A percentile compares a stretch with the other conserved stretches of the same genome.
Evolutionary conservation across 2,888 invertebrate genomes (phyloP).

Genomic region (Temnothorax unifasciatus): DNA sequence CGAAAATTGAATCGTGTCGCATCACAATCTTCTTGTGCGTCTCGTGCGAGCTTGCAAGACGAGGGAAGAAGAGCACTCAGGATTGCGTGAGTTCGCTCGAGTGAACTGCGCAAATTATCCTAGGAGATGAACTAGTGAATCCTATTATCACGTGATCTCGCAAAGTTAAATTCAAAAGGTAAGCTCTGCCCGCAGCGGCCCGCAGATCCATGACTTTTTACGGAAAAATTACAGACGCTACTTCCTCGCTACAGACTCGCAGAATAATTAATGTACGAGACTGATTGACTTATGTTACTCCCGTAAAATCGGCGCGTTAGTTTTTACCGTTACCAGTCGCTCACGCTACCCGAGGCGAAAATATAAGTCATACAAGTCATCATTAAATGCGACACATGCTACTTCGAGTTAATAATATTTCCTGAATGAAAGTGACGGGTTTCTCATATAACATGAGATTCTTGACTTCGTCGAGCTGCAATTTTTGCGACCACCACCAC

Average conservation of each 20-base stretch:
- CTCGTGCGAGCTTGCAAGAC: neutral
- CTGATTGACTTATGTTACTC: neutral
- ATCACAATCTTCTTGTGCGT: neutral
- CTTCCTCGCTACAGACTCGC: neutral
- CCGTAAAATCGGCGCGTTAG: neutral
- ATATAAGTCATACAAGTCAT: too few species aligned
- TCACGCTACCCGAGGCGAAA: neutral
- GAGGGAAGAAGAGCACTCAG: neutral
- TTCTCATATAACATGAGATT: neutral
- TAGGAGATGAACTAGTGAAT: slow-evolving; percentile 39
- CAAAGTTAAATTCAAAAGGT: slow-evolving; percentile 24
- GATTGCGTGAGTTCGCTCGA: neutral
- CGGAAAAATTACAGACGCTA: neutral
- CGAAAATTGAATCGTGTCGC: neutral
- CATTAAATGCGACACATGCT: too few species aligned
- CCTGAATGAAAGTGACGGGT: slow-evolving; percentile 33
- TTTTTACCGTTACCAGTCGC: neutral
- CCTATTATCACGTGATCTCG: neutral
- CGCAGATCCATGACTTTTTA: too few species aligned
- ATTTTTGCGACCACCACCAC: neutral
- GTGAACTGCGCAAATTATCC: neutral
- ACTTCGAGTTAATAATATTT: slow-evolving; percentile 9
- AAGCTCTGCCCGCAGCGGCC: neutral
- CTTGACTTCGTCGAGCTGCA: neutral
- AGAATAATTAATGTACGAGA: neutral